Evolutionary conservation across 2,888 invertebrate genomes (phyloP).

Genomic region (Spilarctia lutea): DNA sequence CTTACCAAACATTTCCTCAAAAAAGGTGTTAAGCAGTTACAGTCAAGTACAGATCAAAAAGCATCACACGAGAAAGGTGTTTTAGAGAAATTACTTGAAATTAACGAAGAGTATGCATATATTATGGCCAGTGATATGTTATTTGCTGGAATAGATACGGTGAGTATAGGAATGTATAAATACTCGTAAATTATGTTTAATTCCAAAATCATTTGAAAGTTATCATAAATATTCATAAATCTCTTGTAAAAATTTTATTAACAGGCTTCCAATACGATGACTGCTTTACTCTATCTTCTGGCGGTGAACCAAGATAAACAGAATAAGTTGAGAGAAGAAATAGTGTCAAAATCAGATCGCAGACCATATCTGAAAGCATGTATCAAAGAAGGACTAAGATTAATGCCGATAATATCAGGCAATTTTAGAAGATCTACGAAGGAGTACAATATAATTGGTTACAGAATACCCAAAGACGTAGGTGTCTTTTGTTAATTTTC

Average conservation of each 20-base stretch:
- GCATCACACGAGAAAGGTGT: constrained; percentile 81
- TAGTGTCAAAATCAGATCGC: constrained; percentile 62
- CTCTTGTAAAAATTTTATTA: constrained; percentile 22
- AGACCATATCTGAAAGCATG: constrained; percentile 89
- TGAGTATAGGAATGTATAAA: constrained; percentile 60
- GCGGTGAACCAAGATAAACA: constrained; percentile 88
- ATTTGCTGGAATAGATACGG: constrained; percentile 89
- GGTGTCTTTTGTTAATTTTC: constrained; percentile 41
- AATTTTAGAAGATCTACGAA: constrained; percentile 82
- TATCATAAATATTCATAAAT: not conserved
- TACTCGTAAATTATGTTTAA: no score
- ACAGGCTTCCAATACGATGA: constrained; percentile 86
- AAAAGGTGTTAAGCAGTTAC: constrained; percentile 58
- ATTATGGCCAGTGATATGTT: constrained; percentile 89
- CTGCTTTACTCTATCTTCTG: constrained; percentile 86
- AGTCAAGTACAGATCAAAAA: constrained; percentile 40
- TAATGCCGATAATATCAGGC: constrained; percentile 86
- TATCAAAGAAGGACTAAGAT: constrained; percentile 89
- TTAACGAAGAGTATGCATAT: constrained; percentile 86
- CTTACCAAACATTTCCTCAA: constrained; percentile 58
- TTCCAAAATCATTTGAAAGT: not conserved
- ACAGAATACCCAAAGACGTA: constrained; percentile 87
- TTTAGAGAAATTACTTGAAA: constrained; percentile 86
- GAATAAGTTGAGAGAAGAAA: constrained; percentile 86
- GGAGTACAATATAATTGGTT: constrained; percentile 87